Conservation (phyloP, 2,888 invertebrate species). For the Pomacea canaliculata region DNA sequence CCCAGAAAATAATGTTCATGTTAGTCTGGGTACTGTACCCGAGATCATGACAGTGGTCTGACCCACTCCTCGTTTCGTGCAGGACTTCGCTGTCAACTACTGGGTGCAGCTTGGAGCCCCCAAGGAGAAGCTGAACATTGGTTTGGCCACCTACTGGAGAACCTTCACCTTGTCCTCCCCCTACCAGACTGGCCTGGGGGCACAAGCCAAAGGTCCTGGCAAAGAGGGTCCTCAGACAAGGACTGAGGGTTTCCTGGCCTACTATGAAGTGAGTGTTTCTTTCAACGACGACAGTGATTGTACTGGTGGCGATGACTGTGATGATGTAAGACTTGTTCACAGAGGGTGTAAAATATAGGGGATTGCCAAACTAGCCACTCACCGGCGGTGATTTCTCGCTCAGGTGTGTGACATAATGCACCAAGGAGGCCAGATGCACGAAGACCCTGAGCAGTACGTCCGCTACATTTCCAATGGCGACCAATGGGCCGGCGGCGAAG, state of each 20-base stretch:
- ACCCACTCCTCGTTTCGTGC: neutral
- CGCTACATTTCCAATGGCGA: conserved; percentile 22
- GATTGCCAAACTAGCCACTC: too few species aligned
- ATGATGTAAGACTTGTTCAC: too few species aligned
- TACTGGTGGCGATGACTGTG: too few species aligned
- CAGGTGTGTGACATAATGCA: conserved; percentile 35
- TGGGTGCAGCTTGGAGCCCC: conserved; percentile 82
- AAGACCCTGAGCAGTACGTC: conserved; percentile 32
- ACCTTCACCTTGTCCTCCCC: conserved; percentile 85
- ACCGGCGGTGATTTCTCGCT: neutral
- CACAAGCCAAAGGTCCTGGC: conserved; percentile 46
- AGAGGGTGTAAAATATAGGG: too few species aligned
- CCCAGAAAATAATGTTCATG: too few species aligned
- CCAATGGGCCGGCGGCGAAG: conserved; percentile 34
- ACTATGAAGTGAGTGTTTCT: conserved; percentile 48
- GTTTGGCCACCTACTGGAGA: conserved; percentile 94
- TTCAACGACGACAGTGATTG: too few species aligned
- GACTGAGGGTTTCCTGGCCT: conserved; percentile 56
- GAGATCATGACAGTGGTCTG: too few species aligned
- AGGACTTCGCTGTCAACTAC: conserved; percentile 58
- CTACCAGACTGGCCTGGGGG: conserved; percentile 40
- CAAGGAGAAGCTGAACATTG: conserved; percentile 87
- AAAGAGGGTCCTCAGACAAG: conserved; percentile 51
- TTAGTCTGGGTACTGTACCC: too few species aligned
- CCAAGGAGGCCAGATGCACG: conserved; percentile 18